phyloP scores from a whole-genome alignment of 2,797 vertebrate species.

The Setipinna tenuifilis region DNA sequence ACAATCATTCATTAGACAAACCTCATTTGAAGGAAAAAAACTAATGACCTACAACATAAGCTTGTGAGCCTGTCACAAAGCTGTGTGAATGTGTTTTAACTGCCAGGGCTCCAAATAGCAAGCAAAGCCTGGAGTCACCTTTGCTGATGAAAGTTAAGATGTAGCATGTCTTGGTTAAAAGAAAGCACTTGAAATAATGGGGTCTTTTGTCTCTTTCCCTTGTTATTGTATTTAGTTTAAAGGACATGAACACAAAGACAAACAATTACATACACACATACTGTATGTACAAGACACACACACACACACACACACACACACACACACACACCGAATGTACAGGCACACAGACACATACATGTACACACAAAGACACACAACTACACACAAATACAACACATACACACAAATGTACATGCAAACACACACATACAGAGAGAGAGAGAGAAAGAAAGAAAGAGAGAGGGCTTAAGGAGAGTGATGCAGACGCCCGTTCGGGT shows the following conservation, averaged over 20 bases:
- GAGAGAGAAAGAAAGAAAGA: neutral
- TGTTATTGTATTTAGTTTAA: neutral
- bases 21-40: too few relatives aligned
- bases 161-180: neutral
- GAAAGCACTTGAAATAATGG: neutral
- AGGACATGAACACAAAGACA: neutral
- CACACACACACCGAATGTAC: too few relatives aligned
- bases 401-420: neutral
- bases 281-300: too few relatives aligned
- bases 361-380: too few relatives aligned
- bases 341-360: neutral
- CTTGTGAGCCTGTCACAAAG: neutral
- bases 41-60: neutral
- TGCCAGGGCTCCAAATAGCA: neutral
- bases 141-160: neutral
- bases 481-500: neutral
- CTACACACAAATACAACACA: neutral
- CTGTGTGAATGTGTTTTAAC: neutral
- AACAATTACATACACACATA: too few relatives aligned
- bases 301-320: too few relatives aligned
- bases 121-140: neutral
- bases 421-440: neutral
- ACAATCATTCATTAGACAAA: neutral
- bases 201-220: neutral
- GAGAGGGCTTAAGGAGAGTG: neutral